Percentiles rank a stretch among this genome's conserved stretches.
These are phyloP conservation scores for Linepithema humile DNA, from an alignment of 1,140 invertebrate genomes.

Conservation along the genomic window DNA sequence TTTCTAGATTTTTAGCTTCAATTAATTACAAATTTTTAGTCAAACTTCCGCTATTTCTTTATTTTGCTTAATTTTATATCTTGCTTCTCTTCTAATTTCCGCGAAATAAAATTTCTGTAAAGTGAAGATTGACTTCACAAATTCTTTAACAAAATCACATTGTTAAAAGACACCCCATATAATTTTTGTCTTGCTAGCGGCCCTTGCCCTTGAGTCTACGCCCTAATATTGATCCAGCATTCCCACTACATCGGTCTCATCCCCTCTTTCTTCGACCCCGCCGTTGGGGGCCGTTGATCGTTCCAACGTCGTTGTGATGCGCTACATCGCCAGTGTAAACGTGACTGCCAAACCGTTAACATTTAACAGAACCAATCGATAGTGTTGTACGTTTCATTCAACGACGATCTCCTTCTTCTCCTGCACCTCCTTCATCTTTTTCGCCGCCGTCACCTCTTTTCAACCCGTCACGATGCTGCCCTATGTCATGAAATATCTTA, in stretches of 20 bases:
- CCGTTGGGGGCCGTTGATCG: conserved; percentile 25
- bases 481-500: conserved; percentile 61
- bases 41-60: background rate
- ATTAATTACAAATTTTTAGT: no score
- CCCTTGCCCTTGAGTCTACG: conserved; percentile 80
- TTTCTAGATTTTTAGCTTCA: background rate
- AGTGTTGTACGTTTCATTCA: background rate
- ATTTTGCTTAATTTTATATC: background rate
- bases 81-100: background rate
- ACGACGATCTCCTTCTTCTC: background rate
- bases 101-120: background rate
- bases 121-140: background rate
- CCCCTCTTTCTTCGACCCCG: conserved; percentile 41
- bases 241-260: conserved; percentile 62
- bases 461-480: conserved; percentile 32
- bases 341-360: conserved; percentile 78
- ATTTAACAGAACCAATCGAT: conserved; percentile 57
- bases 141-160: background rate
- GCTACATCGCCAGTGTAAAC: conserved; percentile 75
- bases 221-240: conserved; percentile 80
- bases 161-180: background rate
- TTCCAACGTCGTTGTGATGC: conserved; percentile 75
- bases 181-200: conserved; percentile 14
- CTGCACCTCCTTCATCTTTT: background rate
- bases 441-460: background rate